phyloP scores from a whole-genome alignment of 1,140 invertebrate species.

The Battus philenor region DNA sequence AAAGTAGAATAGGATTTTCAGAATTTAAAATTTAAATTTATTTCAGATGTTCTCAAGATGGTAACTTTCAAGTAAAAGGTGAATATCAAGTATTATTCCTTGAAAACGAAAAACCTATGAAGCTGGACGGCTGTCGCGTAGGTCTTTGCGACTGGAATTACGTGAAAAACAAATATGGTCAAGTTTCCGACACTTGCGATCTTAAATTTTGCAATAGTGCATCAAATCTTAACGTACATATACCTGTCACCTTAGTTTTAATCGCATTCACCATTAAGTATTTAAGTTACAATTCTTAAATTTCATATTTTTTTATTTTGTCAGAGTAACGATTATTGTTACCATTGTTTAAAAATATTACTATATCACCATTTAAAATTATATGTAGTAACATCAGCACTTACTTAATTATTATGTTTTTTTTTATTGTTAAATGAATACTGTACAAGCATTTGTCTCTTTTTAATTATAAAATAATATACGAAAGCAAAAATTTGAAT shows the following conservation, averaged over 20 bases:
- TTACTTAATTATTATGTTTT: too few species aligned
- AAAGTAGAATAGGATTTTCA: too few species aligned
- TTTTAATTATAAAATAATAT: too few species aligned
- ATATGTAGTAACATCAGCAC: too few species aligned
- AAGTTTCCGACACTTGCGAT: slow-evolving; percentile 51
- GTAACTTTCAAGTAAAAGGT: slow-evolving; percentile 64
- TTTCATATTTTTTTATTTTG: background rate
- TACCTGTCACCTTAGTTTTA: slow-evolving; percentile 20
- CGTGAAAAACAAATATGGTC: slow-evolving; percentile 48
- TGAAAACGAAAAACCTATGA: slow-evolving; percentile 78
- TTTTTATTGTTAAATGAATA: too few species aligned
- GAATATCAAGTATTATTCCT: slow-evolving; percentile 79
- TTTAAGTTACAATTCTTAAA: slow-evolving; percentile 16
- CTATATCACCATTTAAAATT: background rate
- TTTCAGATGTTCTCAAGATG: slow-evolving; percentile 73
- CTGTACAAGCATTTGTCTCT: too few species aligned
- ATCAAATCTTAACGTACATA: slow-evolving; percentile 23
- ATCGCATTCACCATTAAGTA: slow-evolving; percentile 21
- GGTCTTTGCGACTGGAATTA: slow-evolving; percentile 79
- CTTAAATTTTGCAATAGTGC: slow-evolving; percentile 56
- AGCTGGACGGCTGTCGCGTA: slow-evolving; percentile 77
- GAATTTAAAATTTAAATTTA: slow-evolving; percentile 7
- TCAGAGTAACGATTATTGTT: background rate
- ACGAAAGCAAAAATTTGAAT: too few species aligned
- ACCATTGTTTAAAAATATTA: background rate